Base-by-base conservation (phyloP, 2,113 vertebrate genomes). In the Mionectes macconnelli region DNA sequence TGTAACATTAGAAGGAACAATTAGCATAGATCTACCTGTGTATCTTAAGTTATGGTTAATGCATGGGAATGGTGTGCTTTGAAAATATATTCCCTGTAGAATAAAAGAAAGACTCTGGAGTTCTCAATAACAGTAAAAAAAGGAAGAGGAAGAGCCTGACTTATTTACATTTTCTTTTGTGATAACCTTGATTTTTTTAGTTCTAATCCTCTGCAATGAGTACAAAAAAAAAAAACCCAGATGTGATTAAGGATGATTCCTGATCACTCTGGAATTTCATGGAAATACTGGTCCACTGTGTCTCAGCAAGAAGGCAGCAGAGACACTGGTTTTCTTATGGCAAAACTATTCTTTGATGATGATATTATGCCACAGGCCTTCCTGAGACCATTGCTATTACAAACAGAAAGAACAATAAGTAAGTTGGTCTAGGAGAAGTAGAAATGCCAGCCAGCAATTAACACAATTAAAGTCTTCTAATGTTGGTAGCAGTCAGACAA, bases 1-100 rank as follows among this genome's bases (percentile, higher is more conserved):
- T 89, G 94, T 62, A 94, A 94, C 56, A 92, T 67, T 94, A 97
- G 77, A 96, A 96, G 50, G 49, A 94, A 97, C 67, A 90, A 96
- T 95, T 97, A 96, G 42, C 93, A 74, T 94, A 75, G 49, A 93
- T 95, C 78, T 76, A 95, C 81, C 93, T 94, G 84, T 95, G 81
- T 91, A 86, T 77, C 63, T 95, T 87, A 60, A 96, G 75, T 69
- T 89, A 93, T 64, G 52, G 87, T 93, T 97, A 97, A 96, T 97
- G 95, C 92, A 94, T 59, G 85, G 74, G 76, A 57, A 95, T 59
- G 74, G 82, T 88, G 94, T 84, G 76, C 69, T 94, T 86, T 90
- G 82, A 96, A 97, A 96, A 95, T 90, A 94, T 66, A 89, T 67
- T 70, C 81, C 75, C 47, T 85, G 67, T 78, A 94, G 93, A 96